Base-by-base conservation (phyloP, 2,113 vertebrate genomes). In the Todiramphus saurophagus region DNA sequence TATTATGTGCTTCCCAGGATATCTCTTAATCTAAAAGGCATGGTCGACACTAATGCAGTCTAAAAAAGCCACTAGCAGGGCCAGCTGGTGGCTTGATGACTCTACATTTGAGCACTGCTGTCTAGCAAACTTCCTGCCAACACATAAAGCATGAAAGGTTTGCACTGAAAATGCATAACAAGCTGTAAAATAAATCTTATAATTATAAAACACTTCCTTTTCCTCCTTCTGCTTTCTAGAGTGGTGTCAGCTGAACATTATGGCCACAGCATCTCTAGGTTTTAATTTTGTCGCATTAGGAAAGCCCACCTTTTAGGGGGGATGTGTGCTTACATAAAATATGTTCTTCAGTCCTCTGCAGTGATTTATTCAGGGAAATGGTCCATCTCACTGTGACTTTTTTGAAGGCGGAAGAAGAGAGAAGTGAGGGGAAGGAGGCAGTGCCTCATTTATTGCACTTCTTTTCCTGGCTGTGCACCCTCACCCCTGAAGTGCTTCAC, bases 71-170 rank as follows among this genome's bases (percentile, higher is more conserved):
- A 58, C 87, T 80, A 13, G 53, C 77, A 89, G 58, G 91, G 35
- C 95, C 95, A 95, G 92, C 94, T 97, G 94, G 78, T 94, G 53
- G 41, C 67, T 95, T 94, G 83, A 92, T 94, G 87, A 89, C 77
- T 90, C 63, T 84, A 58, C 89, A 62, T 85, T 89, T 87, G 83
- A 77, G 64, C 56, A 62, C 39, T 85, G 55, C 77, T 85, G 94
- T 93, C 89, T 91, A 77, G 72, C 72, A 92, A 55, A 80, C 89
- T 95, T 96, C 89, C 93, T 96, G 87, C 67, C 84, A 89, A 58
- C 28, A 51, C 51, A 80, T 24, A 68, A 76, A 87, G 59, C 56
- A 50, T 46, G 53, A 80, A 84, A 86, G 91, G 89, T 93, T 96
- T 93, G 80, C 30, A 19, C n/a, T 90, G 77, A 84, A 93, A 96